phyloP scores from a whole-genome alignment of 2,888 invertebrate genomes.

The Dryadula phaetusa region DNA sequence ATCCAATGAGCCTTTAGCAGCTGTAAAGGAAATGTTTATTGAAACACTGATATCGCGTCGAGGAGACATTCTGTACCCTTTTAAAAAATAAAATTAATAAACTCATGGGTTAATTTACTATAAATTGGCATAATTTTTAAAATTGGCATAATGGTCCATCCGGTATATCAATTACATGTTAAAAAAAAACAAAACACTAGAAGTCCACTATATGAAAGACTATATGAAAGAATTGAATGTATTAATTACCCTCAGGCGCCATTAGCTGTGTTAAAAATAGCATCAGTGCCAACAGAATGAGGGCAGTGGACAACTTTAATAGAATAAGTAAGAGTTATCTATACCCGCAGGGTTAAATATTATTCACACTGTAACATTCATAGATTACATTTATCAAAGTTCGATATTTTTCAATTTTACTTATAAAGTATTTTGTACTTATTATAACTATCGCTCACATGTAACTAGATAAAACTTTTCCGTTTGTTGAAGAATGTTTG shows the following conservation, averaged over 20 bases:
- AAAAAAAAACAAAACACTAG: not conserved
- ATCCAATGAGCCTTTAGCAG: too few species aligned
- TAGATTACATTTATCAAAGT: not conserved
- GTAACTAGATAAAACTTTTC: too few species aligned
- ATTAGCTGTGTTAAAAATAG: conserved; percentile 47
- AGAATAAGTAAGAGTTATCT: conserved; percentile 47
- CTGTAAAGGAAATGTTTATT: too few species aligned
- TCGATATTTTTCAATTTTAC: not conserved
- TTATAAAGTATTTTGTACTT: too few species aligned
- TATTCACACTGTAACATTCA: conserved; percentile 17
- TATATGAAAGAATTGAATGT: conserved; percentile 42
- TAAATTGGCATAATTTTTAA: too few species aligned
- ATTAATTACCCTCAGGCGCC: conserved; percentile 47
- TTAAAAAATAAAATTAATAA: too few species aligned
- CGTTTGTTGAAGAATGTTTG: too few species aligned
- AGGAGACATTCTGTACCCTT: too few species aligned
- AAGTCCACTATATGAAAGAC: conserved; percentile 21
- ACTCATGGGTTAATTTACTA: too few species aligned
- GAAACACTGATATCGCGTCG: too few species aligned
- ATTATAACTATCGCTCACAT: too few species aligned
- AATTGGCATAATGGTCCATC: too few species aligned
- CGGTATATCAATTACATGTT: not conserved
- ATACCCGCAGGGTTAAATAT: conserved; percentile 28
- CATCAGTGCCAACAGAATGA: conserved; percentile 46
- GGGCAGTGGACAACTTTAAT: conserved; percentile 46